Evolutionary conservation across 2,888 invertebrate genomes (phyloP).

Genomic region (Melipona beecheii): DNA sequence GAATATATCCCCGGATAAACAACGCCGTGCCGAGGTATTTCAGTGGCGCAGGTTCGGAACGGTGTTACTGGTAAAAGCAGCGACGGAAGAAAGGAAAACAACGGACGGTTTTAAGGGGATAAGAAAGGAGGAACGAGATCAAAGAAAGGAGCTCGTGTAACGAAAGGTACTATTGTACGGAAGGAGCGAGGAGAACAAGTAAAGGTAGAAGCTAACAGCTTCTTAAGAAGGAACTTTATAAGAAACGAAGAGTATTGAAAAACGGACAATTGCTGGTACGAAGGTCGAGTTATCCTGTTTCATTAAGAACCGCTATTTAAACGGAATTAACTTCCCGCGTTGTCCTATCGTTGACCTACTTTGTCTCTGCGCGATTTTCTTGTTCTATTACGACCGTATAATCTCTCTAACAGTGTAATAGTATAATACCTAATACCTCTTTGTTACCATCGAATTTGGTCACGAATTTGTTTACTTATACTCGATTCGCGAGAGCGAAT

Average conservation of each 20-base stretch:
- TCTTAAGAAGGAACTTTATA: not conserved
- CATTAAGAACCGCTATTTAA: conserved; percentile 8
- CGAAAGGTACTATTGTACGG: conserved; percentile 7
- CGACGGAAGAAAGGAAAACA: not conserved
- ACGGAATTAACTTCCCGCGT: not conserved
- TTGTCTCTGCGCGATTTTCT: not conserved
- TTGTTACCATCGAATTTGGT: not conserved
- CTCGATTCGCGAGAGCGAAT: not conserved
- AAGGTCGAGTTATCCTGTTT: conserved; percentile 34
- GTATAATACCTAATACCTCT: not conserved
- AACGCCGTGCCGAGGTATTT: conserved; percentile 31
- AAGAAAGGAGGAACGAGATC: conserved; percentile 30
- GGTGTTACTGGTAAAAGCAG: conserved; percentile 6
- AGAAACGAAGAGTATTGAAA: conserved; percentile 1
- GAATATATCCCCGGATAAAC: conserved; percentile 14
- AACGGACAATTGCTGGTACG: conserved; percentile 24
- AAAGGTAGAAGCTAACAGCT: not conserved
- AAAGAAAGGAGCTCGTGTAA: conserved; percentile 29
- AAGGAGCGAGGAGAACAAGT: not conserved
- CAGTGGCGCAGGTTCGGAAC: not conserved
- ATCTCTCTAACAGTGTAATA: too few species aligned
- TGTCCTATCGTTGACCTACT: too few species aligned
- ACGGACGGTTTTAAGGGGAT: conserved; percentile 9
- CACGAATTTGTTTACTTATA: not conserved
- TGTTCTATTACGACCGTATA: not conserved